A percentile compares a stretch with the other conserved stretches of the same genome.
Evolutionary conservation across 2,888 invertebrate genomes (phyloP).

Genomic region (Chalcis sispes): DNA sequence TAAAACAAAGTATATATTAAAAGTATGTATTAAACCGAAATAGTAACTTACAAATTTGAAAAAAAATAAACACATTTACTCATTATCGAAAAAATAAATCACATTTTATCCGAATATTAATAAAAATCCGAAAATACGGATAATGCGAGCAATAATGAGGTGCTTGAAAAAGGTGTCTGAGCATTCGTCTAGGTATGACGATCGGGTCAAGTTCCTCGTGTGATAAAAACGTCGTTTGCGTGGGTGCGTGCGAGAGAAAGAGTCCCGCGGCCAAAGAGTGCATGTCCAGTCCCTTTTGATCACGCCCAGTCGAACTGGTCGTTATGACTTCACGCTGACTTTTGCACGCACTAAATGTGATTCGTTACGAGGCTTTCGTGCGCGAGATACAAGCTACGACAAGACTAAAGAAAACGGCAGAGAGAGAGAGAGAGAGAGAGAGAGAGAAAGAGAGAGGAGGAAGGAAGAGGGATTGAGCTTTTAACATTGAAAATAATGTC

Average conservation of each 20-base stretch:
- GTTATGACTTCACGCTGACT: constrained; percentile 74
- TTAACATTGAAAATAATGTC: constrained; percentile 40
- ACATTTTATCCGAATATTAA: too few species aligned
- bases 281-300: constrained; percentile 64
- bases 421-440: background rate
- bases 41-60: too few species aligned
- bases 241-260: constrained; percentile 51
- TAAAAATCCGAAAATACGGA: too few species aligned
- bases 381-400: constrained; percentile 66
- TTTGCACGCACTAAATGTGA: constrained; percentile 67
- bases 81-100: too few species aligned
- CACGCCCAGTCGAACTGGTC: constrained; percentile 68
- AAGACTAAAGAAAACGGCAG: constrained; percentile 1
- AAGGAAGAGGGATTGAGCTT: constrained; percentile 56
- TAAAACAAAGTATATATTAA: too few species aligned
- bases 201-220: too few species aligned
- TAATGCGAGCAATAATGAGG: too few species aligned
- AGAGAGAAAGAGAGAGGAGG: too few species aligned
- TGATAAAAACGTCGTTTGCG: background rate
- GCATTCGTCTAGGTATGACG: too few species aligned
- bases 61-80: too few species aligned
- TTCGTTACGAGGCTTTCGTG: constrained; percentile 71
- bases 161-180: too few species aligned
- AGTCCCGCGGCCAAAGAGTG: constrained; percentile 67
- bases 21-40: too few species aligned